Evolutionary conservation across 2,797 vertebrate species (phyloP).

Genomic region (Anguilla obscura): DNA sequence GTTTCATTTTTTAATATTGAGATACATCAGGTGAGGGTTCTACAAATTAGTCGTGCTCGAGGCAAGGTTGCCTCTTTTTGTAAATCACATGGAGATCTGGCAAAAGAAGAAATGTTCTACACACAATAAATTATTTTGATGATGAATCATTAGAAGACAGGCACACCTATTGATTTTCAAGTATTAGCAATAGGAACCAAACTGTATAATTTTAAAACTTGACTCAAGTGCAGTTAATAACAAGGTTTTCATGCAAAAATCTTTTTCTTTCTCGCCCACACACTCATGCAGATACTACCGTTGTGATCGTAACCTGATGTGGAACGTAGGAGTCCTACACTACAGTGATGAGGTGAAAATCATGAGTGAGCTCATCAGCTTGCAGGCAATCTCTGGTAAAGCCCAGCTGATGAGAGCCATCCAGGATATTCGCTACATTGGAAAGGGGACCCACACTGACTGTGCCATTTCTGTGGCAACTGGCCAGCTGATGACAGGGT

Average conservation of each 20-base stretch:
- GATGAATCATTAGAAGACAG: neutral
- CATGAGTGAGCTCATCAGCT: conserved; percentile 45
- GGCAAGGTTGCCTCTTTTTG: neutral
- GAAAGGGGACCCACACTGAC: conserved; percentile 53
- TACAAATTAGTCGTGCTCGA: neutral
- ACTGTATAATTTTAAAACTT: neutral
- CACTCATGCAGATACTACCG: conserved; percentile 41
- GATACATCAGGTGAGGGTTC: neutral
- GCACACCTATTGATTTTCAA: neutral
- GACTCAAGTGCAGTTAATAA: neutral
- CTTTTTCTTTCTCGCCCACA: neutral
- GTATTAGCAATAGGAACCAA: neutral
- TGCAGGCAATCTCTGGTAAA: conserved; percentile 20
- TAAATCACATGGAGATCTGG: neutral
- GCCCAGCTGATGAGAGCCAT: conserved; percentile 44
- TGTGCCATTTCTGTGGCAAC: conserved; percentile 52
- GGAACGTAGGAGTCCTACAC: conserved; percentile 52
- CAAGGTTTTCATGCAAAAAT: neutral
- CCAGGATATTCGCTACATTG: conserved; percentile 46
- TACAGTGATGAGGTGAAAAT: conserved; percentile 56
- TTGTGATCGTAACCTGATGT: conserved; percentile 50
- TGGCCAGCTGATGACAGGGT: conserved; percentile 48
- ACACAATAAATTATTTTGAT: neutral
- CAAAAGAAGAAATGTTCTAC: neutral
- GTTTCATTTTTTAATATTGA: too few species aligned